These are phyloP conservation scores for Lateolabrax maculatus DNA, from an alignment of 2,797 vertebrate species.

Conservation along the genomic window DNA sequence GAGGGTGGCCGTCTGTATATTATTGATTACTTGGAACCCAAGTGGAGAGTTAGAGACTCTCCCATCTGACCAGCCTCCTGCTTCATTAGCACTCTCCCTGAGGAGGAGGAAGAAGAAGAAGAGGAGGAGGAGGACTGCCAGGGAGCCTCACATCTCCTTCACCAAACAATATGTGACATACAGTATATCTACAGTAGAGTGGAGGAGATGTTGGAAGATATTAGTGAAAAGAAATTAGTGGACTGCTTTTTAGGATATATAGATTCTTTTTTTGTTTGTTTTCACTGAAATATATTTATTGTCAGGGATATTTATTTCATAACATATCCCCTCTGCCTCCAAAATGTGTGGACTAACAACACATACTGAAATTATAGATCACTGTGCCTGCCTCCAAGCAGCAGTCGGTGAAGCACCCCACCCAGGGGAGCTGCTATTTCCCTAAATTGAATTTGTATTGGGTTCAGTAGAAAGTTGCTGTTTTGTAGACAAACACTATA, in stretches of 20 bases:
- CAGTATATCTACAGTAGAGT: constrained; percentile 40
- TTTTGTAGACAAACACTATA: not conserved
- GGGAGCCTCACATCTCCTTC: constrained; percentile 60
- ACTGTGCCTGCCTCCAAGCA: constrained; percentile 17
- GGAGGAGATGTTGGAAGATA: constrained; percentile 25
- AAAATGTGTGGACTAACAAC: constrained; percentile 11
- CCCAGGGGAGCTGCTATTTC: constrained; percentile 19
- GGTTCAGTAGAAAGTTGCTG: constrained; percentile 19
- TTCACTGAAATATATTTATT: constrained; percentile 14
- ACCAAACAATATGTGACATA: constrained; percentile 59
- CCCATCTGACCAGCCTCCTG: constrained; percentile 70
- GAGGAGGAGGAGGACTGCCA: constrained; percentile 45
- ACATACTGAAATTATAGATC: constrained; percentile 33
- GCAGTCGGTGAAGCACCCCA: constrained; percentile 9
- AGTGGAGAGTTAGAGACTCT: constrained; percentile 63
- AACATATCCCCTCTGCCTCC: not conserved
- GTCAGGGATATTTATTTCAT: not conserved
- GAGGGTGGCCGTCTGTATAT: constrained; percentile 52
- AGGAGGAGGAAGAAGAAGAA: constrained; percentile 55
- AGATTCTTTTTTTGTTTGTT: constrained; percentile 2
- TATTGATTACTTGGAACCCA: constrained; percentile 76
- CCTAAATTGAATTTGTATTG: constrained; percentile 51
- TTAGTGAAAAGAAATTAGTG: constrained; percentile 18
- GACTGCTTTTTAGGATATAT: constrained; percentile 14
- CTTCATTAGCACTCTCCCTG: constrained; percentile 76